These are phyloP conservation scores for Malurus elegans DNA, from an alignment of 2,113 vertebrate species.

Conservation along the genomic window DNA sequence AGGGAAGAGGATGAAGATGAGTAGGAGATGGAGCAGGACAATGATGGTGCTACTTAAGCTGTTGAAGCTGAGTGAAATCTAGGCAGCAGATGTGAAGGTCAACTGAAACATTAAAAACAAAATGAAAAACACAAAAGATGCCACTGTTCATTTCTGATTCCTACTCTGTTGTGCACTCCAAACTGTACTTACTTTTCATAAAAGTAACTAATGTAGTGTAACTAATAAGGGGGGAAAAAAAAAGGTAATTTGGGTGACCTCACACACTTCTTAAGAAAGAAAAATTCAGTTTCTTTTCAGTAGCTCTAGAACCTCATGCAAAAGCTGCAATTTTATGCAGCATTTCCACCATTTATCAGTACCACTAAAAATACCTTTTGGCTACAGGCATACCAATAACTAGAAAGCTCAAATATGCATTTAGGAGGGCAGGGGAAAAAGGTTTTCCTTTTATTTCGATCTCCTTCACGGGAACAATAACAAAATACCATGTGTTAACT, in stretches of 20 bases:
- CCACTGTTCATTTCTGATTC: not conserved
- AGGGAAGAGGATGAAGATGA: not conserved
- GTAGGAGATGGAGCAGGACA: not conserved
- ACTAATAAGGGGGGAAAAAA: not conserved
- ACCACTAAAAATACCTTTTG: not conserved
- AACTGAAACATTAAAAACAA: not conserved
- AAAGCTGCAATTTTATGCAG: not conserved
- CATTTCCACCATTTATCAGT: not conserved
- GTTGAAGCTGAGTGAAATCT: not conserved
- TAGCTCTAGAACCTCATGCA: not conserved
- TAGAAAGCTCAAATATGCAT: not conserved
- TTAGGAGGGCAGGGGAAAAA: accelerated
- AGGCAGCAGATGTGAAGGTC: not conserved
- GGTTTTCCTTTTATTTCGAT: not conserved
- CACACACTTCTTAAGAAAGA: not conserved
- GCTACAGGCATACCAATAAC: not conserved
- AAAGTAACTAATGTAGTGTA: not conserved
- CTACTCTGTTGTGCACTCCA: not conserved
- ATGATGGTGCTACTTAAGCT: not conserved
- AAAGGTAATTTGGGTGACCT: not conserved
- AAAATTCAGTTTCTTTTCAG: not conserved
- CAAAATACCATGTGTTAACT: not conserved
- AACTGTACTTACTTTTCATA: not conserved
- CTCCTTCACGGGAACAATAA: not conserved
- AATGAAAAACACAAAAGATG: not conserved